A percentile compares a stretch with the other conserved stretches of the same genome.
These are phyloP conservation scores for Chamaea fasciata DNA, from an alignment of 2,113 vertebrate species.

Conservation along the genomic window DNA sequence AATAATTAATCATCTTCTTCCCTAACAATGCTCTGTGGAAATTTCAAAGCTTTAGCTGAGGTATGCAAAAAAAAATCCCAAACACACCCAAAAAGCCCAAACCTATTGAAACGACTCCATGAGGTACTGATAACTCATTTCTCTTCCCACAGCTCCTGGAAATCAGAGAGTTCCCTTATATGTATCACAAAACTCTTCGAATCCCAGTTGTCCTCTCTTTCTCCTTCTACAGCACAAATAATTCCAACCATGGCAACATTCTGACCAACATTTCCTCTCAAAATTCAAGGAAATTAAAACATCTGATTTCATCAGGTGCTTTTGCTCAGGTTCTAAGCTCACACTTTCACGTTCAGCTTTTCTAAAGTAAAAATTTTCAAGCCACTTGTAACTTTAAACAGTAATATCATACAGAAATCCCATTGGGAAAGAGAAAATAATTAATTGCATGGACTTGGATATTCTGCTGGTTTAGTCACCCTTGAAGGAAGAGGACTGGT, in stretches of 20 bases:
- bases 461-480: background rate
- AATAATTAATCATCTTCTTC: constrained; percentile 7
- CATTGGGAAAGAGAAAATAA: background rate
- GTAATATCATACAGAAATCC: background rate
- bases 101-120: background rate
- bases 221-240: background rate
- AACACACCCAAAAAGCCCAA: background rate
- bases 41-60: constrained; percentile 30
- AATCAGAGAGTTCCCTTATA: background rate
- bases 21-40: constrained; percentile 10
- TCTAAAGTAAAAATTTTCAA: background rate
- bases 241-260: background rate
- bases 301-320: constrained; percentile 2
- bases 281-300: background rate
- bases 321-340: constrained; percentile 11
- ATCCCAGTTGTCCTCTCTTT: background rate
- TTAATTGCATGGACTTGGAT: background rate
- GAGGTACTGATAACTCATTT: constrained; percentile 34
- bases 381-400: background rate
- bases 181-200: background rate
- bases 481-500: background rate
- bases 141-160: background rate
- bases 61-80: background rate
- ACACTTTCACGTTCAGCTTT: background rate
- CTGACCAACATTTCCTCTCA: background rate